Percentiles rank a stretch among this genome's conserved stretches.
Conservation (phyloP, 1,140 invertebrate species). For the Trissolcus basalis region DNA sequence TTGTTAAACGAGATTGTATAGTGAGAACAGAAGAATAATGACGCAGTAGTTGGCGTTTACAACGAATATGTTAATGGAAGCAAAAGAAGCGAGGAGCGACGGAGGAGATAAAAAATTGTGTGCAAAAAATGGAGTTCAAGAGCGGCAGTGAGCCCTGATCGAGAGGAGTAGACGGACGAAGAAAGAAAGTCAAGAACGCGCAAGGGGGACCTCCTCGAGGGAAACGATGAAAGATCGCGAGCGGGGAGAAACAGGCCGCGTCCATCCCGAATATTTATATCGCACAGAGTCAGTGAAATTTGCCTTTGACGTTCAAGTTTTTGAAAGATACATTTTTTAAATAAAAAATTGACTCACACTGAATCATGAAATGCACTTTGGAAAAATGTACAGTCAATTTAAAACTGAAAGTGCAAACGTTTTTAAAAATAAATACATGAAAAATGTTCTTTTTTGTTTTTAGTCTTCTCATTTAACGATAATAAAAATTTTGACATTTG, state of each 20-base stretch:
- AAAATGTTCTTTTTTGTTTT: no score
- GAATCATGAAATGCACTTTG: no score
- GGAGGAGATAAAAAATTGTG: constrained; percentile 37
- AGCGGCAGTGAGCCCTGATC: constrained; percentile 41
- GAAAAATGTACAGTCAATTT: no score
- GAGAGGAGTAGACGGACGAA: constrained; percentile 47
- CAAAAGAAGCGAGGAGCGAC: constrained; percentile 38
- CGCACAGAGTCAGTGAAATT: constrained; percentile 34
- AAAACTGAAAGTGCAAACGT: no score
- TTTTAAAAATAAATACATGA: no score
- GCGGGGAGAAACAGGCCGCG: constrained; percentile 11
- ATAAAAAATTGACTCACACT: no score
- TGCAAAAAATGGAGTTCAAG: constrained; percentile 55
- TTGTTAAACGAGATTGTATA: background rate
- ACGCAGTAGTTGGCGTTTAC: constrained; percentile 11
- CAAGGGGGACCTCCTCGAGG: constrained; percentile 40
- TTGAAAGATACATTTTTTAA: constrained; percentile 16
- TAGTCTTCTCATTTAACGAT: no score
- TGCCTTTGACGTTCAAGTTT: constrained; percentile 35
- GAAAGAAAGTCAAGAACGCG: constrained; percentile 45
- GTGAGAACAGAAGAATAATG: constrained; percentile 20
- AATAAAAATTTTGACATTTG: no score
- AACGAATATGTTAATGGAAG: constrained; percentile 41
- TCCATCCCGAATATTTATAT: constrained; percentile 49
- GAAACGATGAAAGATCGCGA: constrained; percentile 53